phyloP scores from a whole-genome alignment of 2,113 vertebrate species.

The Microcebus murinus region DNA sequence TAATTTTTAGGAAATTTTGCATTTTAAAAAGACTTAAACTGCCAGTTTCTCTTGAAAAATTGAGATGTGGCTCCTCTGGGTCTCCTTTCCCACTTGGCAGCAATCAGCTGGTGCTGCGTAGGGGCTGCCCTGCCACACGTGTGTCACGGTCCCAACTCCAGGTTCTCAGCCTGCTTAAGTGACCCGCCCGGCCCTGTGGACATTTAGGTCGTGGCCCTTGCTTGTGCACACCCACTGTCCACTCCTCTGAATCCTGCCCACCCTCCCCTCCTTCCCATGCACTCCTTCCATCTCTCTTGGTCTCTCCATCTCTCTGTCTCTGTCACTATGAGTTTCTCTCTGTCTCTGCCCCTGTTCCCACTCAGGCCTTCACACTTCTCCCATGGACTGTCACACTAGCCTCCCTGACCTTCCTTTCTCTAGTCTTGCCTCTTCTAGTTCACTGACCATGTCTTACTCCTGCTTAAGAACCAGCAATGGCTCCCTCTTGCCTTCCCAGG shows the following conservation, averaged over 20 bases:
- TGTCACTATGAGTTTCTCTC: no score
- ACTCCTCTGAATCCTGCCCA: background rate
- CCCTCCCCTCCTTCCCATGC: background rate
- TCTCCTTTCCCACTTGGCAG: background rate
- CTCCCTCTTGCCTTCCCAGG: background rate
- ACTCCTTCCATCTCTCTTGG: no score
- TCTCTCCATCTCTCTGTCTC: no score
- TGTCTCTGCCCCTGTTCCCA: background rate
- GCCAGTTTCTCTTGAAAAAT: conserved; percentile 2
- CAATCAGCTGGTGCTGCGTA: background rate
- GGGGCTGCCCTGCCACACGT: background rate
- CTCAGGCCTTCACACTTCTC: background rate
- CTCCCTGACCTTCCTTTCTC: background rate
- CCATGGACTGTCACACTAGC: background rate
- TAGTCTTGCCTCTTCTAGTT: background rate
- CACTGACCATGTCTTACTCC: background rate
- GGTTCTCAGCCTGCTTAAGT: background rate
- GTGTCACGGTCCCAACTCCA: background rate
- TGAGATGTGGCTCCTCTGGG: background rate
- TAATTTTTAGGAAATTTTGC: conserved; percentile 25
- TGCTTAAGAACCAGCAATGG: conserved; percentile 16
- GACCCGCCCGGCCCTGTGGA: background rate
- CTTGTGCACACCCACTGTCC: background rate
- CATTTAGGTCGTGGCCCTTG: background rate
- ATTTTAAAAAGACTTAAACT: conserved; percentile 50